Conservation (phyloP, 2,888 invertebrate species). For the Tineola bisselliella region DNA sequence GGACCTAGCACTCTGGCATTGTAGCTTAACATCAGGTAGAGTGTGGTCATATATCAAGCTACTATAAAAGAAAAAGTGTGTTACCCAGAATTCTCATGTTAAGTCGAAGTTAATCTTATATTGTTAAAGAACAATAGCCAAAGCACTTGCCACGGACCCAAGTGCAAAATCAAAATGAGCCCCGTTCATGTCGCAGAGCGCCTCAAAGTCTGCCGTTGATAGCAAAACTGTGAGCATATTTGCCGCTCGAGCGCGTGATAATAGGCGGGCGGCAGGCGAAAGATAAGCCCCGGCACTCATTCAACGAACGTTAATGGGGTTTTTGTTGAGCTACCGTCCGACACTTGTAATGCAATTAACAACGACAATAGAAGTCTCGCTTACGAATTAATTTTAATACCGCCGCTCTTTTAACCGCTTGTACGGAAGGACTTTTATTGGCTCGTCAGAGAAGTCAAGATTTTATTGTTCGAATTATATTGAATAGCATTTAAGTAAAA, state of each 20-base stretch:
- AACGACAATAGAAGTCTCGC: constrained; percentile 54
- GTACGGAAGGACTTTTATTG: constrained; percentile 7
- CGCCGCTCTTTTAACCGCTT: constrained; percentile 16
- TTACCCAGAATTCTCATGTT: background rate
- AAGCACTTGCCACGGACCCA: background rate
- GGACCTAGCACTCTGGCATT: no score
- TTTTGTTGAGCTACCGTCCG: constrained; percentile 50
- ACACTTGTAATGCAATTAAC: constrained; percentile 68
- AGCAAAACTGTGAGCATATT: constrained; percentile 43
- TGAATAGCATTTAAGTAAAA: background rate
- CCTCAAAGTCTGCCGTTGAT: constrained; percentile 50
- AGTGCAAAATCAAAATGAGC: background rate
- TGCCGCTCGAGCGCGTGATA: constrained; percentile 48
- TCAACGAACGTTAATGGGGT: constrained; percentile 60
- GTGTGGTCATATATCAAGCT: no score
- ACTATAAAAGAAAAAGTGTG: no score
- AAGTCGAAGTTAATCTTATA: background rate
- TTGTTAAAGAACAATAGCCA: constrained; percentile 1
- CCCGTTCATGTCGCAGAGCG: constrained; percentile 23
- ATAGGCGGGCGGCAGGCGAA: constrained; percentile 34
- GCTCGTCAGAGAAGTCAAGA: background rate
- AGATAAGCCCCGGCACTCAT: constrained; percentile 48
- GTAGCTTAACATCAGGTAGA: no score
- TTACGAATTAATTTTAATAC: constrained; percentile 60
- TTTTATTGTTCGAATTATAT: background rate